These are phyloP conservation scores for Crossocerus cetratus DNA, from an alignment of 2,888 invertebrate species.

Conservation along the genomic window DNA sequence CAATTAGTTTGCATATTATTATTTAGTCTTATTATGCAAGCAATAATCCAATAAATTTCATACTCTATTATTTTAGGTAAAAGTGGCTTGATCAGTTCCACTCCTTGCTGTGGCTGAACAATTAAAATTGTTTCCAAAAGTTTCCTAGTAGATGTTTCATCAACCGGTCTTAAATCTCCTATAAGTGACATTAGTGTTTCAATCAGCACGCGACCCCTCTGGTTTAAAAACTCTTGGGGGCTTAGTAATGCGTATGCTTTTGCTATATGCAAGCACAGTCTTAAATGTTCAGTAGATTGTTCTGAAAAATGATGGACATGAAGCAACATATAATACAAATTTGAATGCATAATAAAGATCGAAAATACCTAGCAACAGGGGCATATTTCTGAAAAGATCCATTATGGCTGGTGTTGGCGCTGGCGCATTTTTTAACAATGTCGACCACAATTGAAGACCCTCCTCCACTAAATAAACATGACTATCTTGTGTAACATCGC, in stretches of 20 bases:
- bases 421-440: slow-evolving; percentile 87
- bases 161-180: slow-evolving; percentile 87
- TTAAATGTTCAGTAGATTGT: slow-evolving; percentile 88
- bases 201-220: slow-evolving; percentile 85
- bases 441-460: slow-evolving; percentile 93
- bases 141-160: slow-evolving; percentile 85
- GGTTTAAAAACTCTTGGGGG: slow-evolving; percentile 86
- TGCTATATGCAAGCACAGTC: slow-evolving; percentile 88
- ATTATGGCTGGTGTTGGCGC: slow-evolving; percentile 81
- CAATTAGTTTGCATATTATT: neutral
- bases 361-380: slow-evolving; percentile 83
- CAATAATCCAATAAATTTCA: slow-evolving; percentile 53
- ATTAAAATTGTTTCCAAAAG: slow-evolving; percentile 88
- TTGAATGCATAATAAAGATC: neutral
- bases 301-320: slow-evolving; percentile 78
- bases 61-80: slow-evolving; percentile 81
- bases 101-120: slow-evolving; percentile 85
- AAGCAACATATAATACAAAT: neutral
- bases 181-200: slow-evolving; percentile 85
- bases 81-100: slow-evolving; percentile 83
- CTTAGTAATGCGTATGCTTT: slow-evolving; percentile 89
- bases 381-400: slow-evolving; percentile 86
- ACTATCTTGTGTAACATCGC: slow-evolving; percentile 86
- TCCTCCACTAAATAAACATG: slow-evolving; percentile 96
- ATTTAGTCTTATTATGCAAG: neutral